Base-by-base conservation (phyloP, 2,113 vertebrate species). In the Pterocles gutturalis region DNA sequence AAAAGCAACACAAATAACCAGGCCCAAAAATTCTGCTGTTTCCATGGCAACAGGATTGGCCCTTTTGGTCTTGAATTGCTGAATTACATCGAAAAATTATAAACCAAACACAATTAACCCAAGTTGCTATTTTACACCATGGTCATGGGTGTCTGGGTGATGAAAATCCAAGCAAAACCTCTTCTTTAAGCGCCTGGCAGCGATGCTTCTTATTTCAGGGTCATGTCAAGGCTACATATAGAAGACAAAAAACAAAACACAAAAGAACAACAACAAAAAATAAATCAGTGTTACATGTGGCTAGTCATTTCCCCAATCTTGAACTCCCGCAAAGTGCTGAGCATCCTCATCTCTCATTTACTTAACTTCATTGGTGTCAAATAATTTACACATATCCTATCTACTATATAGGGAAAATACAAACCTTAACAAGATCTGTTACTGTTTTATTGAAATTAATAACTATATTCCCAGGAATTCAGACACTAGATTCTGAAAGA, bases 221-320 rank as follows among this genome's bases (percentile, higher is more conserved):
- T 97, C 97, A 98, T 96, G 92, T 98, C 97, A 62, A 98, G 93
- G 26, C 98, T 98, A 45, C 61, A 89, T 36, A 61, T 92, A 55
- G 58, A 83, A 80, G n/a, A 58, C 9, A 76, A 64, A 70, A 18
- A 15, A 15, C 28, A 54, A 75, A 60, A 43, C 33, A 94, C 25
- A 64, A 53, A 58, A 48, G 10, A 80, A 73, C 9, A 83, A 33
- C 10, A 62, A 33, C 4, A 89, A 55, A 31, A 16, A 31, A 62
- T 7, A 80, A 51, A 51, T 96, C 26, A 95, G 49, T 57, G 13
- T 21, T 48, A 51, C 26, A 90, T 0, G 1, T 28, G 45, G 9
- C 16, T 70, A 49, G 6, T 24, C 11, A 58, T 38, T 77, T 88
- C 28, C 36, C 18, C 36, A 81, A 3, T 24, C 57, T 33, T 69